Evolutionary conservation across 2,888 invertebrate genomes (phyloP).

Genomic region (Galeruca laticollis): DNA sequence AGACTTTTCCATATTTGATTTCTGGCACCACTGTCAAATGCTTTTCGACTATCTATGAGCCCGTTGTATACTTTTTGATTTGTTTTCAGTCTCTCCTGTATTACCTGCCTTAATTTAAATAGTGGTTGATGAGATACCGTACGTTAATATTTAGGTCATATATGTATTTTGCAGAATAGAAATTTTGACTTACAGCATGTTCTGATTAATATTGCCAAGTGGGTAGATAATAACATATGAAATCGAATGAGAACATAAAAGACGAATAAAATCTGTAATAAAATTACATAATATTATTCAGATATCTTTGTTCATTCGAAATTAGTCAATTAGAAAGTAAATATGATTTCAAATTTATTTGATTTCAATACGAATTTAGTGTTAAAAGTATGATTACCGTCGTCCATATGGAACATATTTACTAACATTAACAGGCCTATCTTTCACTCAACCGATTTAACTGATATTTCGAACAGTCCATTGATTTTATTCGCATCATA

Average conservation of each 20-base stretch:
- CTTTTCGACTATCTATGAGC: no score
- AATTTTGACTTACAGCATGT: no score
- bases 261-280: background rate
- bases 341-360: background rate
- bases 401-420: background rate
- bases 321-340: constrained; percentile 1
- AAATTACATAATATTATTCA: background rate
- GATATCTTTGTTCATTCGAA: background rate
- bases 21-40: no score
- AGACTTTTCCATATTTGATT: no score
- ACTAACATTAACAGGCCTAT: constrained; percentile 9
- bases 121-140: no score
- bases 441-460: constrained; percentile 2
- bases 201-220: background rate
- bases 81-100: no score
- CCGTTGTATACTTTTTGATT: no score
- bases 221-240: constrained; percentile 4
- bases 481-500: constrained; percentile 39
- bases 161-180: no score
- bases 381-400: background rate
- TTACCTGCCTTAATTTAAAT: no score
- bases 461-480: constrained; percentile 34
- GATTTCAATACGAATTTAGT: background rate
- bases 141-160: no score
- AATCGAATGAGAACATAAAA: background rate